These are phyloP conservation scores for Zaprionus vittiger DNA, from an alignment of 1,140 invertebrate species.

Conservation along the genomic window DNA sequence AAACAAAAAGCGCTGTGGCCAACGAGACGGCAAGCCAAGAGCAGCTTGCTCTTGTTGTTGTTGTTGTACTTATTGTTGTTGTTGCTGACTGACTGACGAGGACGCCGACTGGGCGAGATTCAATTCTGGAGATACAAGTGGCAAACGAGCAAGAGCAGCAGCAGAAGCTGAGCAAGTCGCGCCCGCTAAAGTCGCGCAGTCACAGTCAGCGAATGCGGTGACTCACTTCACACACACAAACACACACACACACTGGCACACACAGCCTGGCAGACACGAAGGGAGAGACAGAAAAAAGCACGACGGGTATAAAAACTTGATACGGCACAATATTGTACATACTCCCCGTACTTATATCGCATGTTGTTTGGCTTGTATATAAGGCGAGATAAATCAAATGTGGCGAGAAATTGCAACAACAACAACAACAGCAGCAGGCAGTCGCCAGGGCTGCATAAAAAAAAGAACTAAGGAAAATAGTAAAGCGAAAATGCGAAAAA, in stretches of 20 bases:
- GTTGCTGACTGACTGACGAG: constrained; percentile 42
- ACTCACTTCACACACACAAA: constrained; percentile 66
- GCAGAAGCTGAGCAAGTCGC: constrained; percentile 18
- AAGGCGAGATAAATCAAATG: constrained; percentile 82
- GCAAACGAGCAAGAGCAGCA: constrained; percentile 61
- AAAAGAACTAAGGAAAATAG: constrained; percentile 43
- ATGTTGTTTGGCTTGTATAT: constrained; percentile 62
- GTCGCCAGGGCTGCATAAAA: constrained; percentile 48
- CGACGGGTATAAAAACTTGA: constrained; percentile 53
- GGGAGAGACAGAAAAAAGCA: constrained; percentile 44
- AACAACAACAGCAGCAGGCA: constrained; percentile 21
- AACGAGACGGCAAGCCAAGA: constrained; percentile 57
- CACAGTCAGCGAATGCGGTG: constrained; percentile 58
- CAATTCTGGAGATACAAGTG: constrained; percentile 80
- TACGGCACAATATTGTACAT: constrained; percentile 59
- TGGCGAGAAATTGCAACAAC: constrained; percentile 82
- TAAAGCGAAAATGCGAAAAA: constrained; percentile 83
- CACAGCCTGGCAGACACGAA: constrained; percentile 31
- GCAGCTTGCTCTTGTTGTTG: constrained; percentile 32
- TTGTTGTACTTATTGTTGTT: constrained; percentile 20
- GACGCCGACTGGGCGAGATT: constrained; percentile 70
- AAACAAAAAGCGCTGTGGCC: constrained; percentile 74
- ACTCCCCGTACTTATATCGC: constrained; percentile 28
- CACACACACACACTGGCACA: constrained; percentile 33
- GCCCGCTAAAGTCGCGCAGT: constrained; percentile 52